Evolutionary conservation across 2,888 invertebrate species (phyloP), one percentile per base, ranked within the genome.

Genomic region (Congeria kusceri): DNA sequence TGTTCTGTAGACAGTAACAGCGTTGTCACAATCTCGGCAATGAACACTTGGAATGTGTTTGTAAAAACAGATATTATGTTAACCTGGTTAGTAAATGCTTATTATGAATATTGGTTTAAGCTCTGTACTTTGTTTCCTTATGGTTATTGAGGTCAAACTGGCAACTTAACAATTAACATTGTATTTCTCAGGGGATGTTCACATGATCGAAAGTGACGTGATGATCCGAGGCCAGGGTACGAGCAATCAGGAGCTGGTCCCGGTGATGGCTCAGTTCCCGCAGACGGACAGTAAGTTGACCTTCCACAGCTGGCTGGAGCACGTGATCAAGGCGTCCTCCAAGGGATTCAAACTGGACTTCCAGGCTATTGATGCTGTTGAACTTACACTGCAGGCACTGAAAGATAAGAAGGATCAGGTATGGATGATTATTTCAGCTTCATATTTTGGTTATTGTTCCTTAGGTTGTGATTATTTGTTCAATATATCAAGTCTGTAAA

Each of bases 321-420:
- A 94, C 2, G 94, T 94, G 0, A 81, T 79, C 15, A 95, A 96
- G 47, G 78, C 81, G 20, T 67, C 77, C 11, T 78, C 80, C 86
- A 97, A 97, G 92, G 98, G 97, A 0, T 95, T 97, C 0, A 98
- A 98, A 92, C 94, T 98, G 58, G 98, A 98, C 93, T 98, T 98
- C 91, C 98, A 98, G 93, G 95, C 95, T 0, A 95, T 96, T 57
- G 96, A 96, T 59, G 96, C 96, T 0, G 96, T 94, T 2, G 92
- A 93, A 76, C 91, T 93, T 1, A 92, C 92, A n/a, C 86, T 94
- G 1, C 86, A 92, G 76, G 87, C 91, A 56, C 80, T 94, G 32
- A 87, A 91, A 62, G 83, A 87, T 29, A 77, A 46, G 15, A 84
- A 85, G 59, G 69, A 74, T 27, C 63, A 80, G 82, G 87, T 86